Percentiles rank a stretch among this genome's conserved stretches.
Evolutionary conservation across 2,797 vertebrate genomes (phyloP).

Genomic region (Crocodylus rhombifer): DNA sequence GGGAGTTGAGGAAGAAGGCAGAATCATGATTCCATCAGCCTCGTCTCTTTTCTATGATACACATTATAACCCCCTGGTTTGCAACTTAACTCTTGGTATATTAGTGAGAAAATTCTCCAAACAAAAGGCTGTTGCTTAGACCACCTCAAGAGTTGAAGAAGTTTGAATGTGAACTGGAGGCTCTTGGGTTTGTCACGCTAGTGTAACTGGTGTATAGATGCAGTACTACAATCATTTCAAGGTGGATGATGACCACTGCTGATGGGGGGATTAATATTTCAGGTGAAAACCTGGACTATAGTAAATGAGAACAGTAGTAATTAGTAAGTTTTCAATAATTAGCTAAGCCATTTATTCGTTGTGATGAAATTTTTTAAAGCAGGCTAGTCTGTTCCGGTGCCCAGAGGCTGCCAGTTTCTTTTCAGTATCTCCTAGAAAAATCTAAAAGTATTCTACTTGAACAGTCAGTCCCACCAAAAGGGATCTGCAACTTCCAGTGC

Average conservation of each 20-base stretch:
- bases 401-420: neutral
- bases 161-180: neutral
- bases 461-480: slow-evolving; percentile 18
- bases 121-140: neutral
- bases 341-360: neutral
- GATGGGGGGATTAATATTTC: too few relatives aligned
- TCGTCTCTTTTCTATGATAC: too few relatives aligned
- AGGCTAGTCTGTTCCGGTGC: slow-evolving; percentile 5
- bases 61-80: too few relatives aligned
- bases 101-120: neutral
- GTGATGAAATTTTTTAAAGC: neutral
- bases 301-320: neutral
- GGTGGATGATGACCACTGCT: too few relatives aligned
- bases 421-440: neutral
- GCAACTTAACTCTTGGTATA: neutral
- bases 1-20: too few relatives aligned
- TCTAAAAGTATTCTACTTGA: neutral
- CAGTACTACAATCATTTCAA: too few relatives aligned
- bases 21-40: too few relatives aligned
- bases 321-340: neutral
- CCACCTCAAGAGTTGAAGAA: neutral
- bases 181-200: neutral
- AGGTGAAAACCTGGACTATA: too few relatives aligned
- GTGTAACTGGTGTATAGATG: too few relatives aligned
- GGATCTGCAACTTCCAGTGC: neutral